These are phyloP conservation scores for Tragelaphus eurycerus DNA, from an alignment of 2,797 vertebrate genomes.

Conservation along the genomic window DNA sequence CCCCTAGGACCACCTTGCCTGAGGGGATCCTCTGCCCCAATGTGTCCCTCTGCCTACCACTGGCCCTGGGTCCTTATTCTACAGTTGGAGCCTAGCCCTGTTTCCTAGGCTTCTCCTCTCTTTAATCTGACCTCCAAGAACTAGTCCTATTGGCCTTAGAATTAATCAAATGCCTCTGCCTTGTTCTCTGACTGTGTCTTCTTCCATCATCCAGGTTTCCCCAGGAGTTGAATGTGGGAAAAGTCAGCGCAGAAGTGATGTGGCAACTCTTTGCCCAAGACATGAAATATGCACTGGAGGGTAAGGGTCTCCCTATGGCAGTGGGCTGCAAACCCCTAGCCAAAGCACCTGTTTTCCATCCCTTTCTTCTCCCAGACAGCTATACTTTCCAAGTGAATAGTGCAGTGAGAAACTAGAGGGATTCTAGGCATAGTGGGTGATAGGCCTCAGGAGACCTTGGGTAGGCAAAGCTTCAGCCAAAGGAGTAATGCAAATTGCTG, in stretches of 20 bases:
- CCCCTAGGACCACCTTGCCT: background rate
- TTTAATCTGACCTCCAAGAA: conserved; percentile 41
- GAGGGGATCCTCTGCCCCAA: background rate
- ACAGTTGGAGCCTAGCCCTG: background rate
- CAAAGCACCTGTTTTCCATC: background rate
- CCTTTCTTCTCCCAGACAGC: conserved; percentile 17
- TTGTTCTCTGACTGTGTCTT: conserved; percentile 54
- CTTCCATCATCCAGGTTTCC: conserved; percentile 89
- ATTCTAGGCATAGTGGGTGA: background rate
- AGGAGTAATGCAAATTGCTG: background rate
- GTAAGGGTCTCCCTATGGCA: conserved; percentile 81
- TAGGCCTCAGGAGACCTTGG: background rate
- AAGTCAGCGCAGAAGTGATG: conserved; percentile 98
- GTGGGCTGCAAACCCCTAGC: background rate
- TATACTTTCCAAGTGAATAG: background rate
- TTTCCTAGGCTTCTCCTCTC: background rate
- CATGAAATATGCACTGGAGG: conserved; percentile 98
- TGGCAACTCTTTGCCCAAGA: conserved; percentile 99
- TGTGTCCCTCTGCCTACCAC: background rate
- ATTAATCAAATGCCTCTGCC: conserved; percentile 28
- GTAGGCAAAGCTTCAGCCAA: background rate
- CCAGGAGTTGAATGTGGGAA: conserved; percentile 97
- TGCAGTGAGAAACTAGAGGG: background rate
- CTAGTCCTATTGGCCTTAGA: background rate
- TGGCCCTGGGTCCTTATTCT: conserved; percentile 4